Evolutionary conservation across 92 coral and sea anemone genomes (phyloP).

Genomic region (Siderastrea radians): DNA sequence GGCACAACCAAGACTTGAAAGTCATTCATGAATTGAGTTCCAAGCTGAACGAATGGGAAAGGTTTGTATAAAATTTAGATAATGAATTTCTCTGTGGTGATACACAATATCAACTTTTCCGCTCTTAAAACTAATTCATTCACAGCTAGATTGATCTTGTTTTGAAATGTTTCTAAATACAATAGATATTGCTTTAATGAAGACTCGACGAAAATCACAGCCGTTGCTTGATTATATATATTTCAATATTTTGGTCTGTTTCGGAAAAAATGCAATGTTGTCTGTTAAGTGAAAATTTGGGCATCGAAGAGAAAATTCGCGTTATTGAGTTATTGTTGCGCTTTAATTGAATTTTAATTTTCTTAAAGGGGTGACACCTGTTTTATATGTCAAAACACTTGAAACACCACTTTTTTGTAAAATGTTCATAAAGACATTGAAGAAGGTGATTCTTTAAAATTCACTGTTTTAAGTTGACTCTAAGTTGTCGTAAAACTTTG

Average conservation of each 20-base stretch:
- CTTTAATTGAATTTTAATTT: conserved; percentile 5
- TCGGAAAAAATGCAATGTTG: neutral
- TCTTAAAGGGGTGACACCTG: neutral
- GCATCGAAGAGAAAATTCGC: neutral
- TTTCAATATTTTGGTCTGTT: neutral
- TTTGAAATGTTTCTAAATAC: neutral
- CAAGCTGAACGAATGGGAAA: conserved; percentile 80
- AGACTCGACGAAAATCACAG: neutral
- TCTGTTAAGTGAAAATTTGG: neutral
- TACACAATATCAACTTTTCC: conserved; percentile 2
- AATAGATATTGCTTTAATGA: neutral
- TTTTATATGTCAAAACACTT: neutral
- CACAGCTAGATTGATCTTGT: conserved; percentile 6
- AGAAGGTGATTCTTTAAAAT: neutral
- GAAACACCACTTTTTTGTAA: neutral
- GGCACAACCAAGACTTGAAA: conserved; percentile 58
- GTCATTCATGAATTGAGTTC: conserved; percentile 61
- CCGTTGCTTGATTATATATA: neutral
- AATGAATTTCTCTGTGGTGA: neutral
- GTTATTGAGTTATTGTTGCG: neutral
- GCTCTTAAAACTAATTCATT: conserved; percentile 1
- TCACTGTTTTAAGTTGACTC: neutral
- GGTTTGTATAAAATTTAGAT: conserved; percentile 63
- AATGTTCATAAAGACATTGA: neutral
- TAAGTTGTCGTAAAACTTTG: neutral